Evolutionary conservation across 2,888 invertebrate species (phyloP), one percentile per base, ranked within the genome.

Genomic region (Meliscaeva auricollis): DNA sequence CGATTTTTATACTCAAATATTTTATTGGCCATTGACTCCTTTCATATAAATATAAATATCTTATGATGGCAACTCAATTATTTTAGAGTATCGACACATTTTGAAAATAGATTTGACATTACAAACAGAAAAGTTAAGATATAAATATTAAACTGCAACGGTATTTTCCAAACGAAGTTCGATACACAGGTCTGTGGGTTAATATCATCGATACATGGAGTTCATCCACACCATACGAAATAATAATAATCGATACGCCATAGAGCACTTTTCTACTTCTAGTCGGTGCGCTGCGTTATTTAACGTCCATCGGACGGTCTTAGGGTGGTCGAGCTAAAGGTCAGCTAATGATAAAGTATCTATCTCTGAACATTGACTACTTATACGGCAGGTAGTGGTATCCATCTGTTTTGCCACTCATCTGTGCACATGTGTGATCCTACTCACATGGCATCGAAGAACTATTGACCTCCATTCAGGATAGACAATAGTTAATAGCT

Each of bases 391-490:
- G 32, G 35, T 54, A 48, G 35, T n/a, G 30, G 32, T 64, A 50
- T 50, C 44, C 41, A 30, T 70, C 41, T 56, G 54, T 56, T 68
- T 60, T 46, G 35, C 35, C 26, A 54, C 52, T 54, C 52, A 68
- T 74, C 66, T 58, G 68, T 35, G 66, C 69, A 62, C 69, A 64
- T 68, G 44, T 77, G 48, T 69, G 46, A 73, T 69, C 46, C 22
- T 60, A 62, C 17, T 62, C 62, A 1, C 62, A 44, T 62, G 38
- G 60, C 68, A 54, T 52, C 54, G 73, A 26, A 38, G 69, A 83
- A 83, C 83, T 83, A 69, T 83, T 83, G 83, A 83, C 83, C 83
- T 74, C 73, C n/a, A 83, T 2, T 78, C 73, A 56, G 54, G 26
- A 20, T 74, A 64, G 41, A 64, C 78, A 78, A 74, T 38, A 64